Evolutionary conservation across 2,797 vertebrate genomes (phyloP).

Genomic region (Lateolabrax maculatus): DNA sequence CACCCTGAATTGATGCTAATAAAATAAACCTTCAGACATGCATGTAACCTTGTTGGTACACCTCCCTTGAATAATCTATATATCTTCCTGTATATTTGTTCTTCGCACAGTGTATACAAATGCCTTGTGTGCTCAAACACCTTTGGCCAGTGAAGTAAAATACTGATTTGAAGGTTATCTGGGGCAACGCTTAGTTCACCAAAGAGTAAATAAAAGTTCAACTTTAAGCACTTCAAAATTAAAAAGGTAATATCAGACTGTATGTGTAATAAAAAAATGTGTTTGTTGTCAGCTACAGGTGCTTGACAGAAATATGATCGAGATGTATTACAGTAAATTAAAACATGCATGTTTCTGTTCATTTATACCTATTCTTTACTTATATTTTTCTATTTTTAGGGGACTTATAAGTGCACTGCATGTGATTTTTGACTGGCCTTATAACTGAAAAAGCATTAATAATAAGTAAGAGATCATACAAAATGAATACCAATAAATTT

Average conservation of each 20-base stretch:
- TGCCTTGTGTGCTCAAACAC: background rate
- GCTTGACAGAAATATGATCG: background rate
- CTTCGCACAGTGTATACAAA: too few species aligned
- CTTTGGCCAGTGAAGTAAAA: background rate
- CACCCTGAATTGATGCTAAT: too few species aligned
- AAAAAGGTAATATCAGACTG: background rate
- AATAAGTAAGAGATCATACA: background rate
- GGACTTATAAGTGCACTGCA: background rate
- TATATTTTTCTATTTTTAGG: background rate
- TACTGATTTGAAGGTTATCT: background rate
- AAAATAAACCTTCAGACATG: too few species aligned
- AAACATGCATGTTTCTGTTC: background rate
- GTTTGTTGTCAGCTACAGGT: background rate
- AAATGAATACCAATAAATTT: slow-evolving; percentile 60
- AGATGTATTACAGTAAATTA: background rate
- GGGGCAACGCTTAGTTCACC: background rate
- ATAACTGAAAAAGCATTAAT: background rate
- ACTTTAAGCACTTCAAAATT: background rate
- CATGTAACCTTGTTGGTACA: background rate
- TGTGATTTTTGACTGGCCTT: background rate
- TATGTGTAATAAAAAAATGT: background rate
- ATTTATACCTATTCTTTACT: background rate
- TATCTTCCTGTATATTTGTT: too few species aligned
- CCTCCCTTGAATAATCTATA: background rate
- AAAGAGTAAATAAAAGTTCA: background rate